Evolutionary conservation across 2,888 invertebrate species (phyloP), one percentile per base, ranked within the genome.

Genomic region (Dicyrtomina minuta): DNA sequence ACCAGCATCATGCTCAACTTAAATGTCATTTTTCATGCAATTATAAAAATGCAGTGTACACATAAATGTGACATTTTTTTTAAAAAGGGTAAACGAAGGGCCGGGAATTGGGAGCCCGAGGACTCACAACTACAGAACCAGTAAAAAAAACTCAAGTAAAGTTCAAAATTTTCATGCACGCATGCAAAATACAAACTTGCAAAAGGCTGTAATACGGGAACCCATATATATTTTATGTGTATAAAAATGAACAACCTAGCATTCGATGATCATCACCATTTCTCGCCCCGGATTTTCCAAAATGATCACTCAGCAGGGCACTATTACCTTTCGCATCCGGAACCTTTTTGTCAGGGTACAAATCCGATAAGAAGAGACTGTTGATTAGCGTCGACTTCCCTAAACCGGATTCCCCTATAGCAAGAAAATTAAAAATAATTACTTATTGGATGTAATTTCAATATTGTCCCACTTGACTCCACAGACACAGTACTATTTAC

Each of bases 341-440:
- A 15, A 74, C 70, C 56, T 76, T 77, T 81, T 96, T 86, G 83
- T 96, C 96, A 43, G 95, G 94, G 83, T 97, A 97, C 70, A 97
- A 85, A 82, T 97, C 96, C 49, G 95, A 96, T 70, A 96, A 84
- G 82, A 97, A 97, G 68, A 97, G 85, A 72, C 51, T 53, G 20
- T 96, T 96, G 61, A 97, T 94, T 59, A 97, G 85, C 0, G 97
- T 97, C 0, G 96, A 96, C 84, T 97, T 97, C 43, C 97, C 97
- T 46, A 96, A 84, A 0, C 96, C 95, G 80, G 92, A 91, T 81
- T 89, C 87, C 44, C 94, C 84, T 84, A 76, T 26, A 70, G 12
- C 8, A 17, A n/a, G n/a, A n/a, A n/a, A n/a, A n/a, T n/a, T 13
- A 17, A 41, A 20, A 43, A 33, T 24, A 17, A 22, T 10, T 13